Conservation (phyloP, 1,140 invertebrate species). For the Drosophila dunni region DNA sequence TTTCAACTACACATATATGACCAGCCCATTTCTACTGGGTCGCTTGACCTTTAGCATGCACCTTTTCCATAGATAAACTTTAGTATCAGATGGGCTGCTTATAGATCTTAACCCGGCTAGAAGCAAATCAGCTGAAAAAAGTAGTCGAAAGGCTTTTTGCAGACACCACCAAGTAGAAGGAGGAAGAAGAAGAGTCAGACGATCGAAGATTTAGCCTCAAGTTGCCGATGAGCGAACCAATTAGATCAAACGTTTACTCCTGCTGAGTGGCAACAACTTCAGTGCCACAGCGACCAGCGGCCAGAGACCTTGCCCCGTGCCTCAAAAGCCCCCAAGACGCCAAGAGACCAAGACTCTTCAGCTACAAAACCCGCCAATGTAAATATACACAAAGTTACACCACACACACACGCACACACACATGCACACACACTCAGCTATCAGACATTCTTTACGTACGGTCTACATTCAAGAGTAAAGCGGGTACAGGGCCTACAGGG, state of each 20-base stretch:
- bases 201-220: slow-evolving; percentile 40
- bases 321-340: not conserved
- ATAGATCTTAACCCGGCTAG: slow-evolving; percentile 39
- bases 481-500: slow-evolving; percentile 5
- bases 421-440: slow-evolving; percentile 43
- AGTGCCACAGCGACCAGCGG: not conserved
- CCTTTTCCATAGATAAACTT: slow-evolving; percentile 10
- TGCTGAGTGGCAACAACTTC: slow-evolving; percentile 60
- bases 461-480: slow-evolving; percentile 77
- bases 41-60: not conserved
- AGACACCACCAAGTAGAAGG: slow-evolving; percentile 18
- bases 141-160: slow-evolving; percentile 13
- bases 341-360: slow-evolving; percentile 17
- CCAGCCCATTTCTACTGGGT: not conserved
- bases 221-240: slow-evolving; percentile 73
- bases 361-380: slow-evolving; percentile 49
- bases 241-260: slow-evolving; percentile 82
- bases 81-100: slow-evolving; percentile 38
- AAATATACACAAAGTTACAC: slow-evolving; percentile 33
- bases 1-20: not conserved
- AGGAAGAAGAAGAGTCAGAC: not conserved
- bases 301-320: not conserved
- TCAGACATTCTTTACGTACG: slow-evolving; percentile 70
- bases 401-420: slow-evolving; percentile 35
- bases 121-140: slow-evolving; percentile 24